Conservation (phyloP, 2,797 vertebrate genomes). For the Hyperoplus immaculatus region DNA sequence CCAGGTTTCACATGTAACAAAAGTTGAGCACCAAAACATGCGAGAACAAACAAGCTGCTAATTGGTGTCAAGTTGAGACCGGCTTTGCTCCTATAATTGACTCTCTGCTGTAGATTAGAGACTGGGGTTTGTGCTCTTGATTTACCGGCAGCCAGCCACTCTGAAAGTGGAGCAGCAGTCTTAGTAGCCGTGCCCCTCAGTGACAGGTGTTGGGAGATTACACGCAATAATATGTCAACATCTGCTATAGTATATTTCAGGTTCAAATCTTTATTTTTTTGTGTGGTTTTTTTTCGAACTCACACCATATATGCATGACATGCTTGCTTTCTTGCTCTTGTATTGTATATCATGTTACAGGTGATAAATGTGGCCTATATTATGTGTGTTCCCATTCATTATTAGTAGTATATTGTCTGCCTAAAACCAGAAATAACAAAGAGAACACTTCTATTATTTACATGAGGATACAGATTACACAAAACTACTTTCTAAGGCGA, state of each 20-base stretch:
- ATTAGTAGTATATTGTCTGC: too few species aligned
- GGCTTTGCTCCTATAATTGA: slow-evolving; percentile 41
- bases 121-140: slow-evolving; percentile 18
- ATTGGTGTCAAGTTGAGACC: slow-evolving; percentile 36
- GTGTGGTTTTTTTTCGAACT: neutral
- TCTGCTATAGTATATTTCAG: neutral
- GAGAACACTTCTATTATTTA: neutral
- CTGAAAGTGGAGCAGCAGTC: slow-evolving; percentile 16
- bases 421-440: too few species aligned
- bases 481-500: neutral
- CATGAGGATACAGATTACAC: neutral
- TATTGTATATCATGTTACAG: neutral
- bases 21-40: slow-evolving; percentile 9
- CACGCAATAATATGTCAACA: neutral
- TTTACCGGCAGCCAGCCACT: slow-evolving; percentile 20
- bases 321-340: neutral
- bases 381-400: neutral
- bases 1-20: neutral
- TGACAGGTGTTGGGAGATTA: slow-evolving; percentile 11
- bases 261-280: neutral
- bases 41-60: slow-evolving; percentile 16
- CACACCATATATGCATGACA: neutral
- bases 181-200: slow-evolving; percentile 11
- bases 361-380: neutral
- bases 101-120: slow-evolving; percentile 44